phyloP scores from a whole-genome alignment of 2,113 vertebrate species.

The Carettochelys insculpta region DNA sequence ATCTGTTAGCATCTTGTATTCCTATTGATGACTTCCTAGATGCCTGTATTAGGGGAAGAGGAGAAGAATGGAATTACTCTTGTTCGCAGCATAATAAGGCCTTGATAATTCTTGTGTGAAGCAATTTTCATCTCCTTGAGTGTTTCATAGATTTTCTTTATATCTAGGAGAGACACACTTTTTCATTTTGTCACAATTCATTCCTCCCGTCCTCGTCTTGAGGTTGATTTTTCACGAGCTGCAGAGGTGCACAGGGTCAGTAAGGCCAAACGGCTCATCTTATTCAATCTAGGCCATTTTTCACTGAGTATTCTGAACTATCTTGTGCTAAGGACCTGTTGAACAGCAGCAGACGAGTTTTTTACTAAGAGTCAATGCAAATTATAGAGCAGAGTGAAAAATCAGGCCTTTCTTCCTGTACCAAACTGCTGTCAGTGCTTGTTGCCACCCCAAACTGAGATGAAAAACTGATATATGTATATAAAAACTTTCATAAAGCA shows the following conservation, averaged over 20 bases:
- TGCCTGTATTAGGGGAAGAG: slow-evolving; percentile 11
- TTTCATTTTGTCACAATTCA: slow-evolving; percentile 66
- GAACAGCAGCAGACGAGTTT: slow-evolving; percentile 16
- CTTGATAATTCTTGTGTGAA: slow-evolving; percentile 66
- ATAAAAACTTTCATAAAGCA: not conserved
- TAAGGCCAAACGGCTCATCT: slow-evolving; percentile 40
- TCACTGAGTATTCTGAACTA: not conserved
- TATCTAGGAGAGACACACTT: slow-evolving; percentile 41
- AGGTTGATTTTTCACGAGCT: slow-evolving; percentile 47
- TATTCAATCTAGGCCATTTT: slow-evolving; percentile 9
- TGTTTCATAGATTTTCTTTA: slow-evolving; percentile 61
- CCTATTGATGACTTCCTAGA: slow-evolving; percentile 10
- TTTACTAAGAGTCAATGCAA: slow-evolving; percentile 22
- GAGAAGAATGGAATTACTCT: slow-evolving; percentile 29
- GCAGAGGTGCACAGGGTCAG: slow-evolving; percentile 12
- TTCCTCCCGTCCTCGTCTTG: slow-evolving; percentile 41
- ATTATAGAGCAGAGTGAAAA: slow-evolving; percentile 11
- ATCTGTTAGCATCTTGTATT: not conserved
- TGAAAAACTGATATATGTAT: slow-evolving; percentile 14
- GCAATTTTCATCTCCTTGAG: slow-evolving; percentile 64
- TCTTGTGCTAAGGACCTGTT: slow-evolving; percentile 59
- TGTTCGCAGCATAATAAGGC: slow-evolving; percentile 34
- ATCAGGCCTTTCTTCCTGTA: not conserved
- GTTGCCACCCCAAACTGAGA: not conserved
- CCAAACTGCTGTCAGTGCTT: not conserved